These are phyloP conservation scores for Calameuta filiformis DNA, from an alignment of 2,888 invertebrate species.

Conservation along the genomic window DNA sequence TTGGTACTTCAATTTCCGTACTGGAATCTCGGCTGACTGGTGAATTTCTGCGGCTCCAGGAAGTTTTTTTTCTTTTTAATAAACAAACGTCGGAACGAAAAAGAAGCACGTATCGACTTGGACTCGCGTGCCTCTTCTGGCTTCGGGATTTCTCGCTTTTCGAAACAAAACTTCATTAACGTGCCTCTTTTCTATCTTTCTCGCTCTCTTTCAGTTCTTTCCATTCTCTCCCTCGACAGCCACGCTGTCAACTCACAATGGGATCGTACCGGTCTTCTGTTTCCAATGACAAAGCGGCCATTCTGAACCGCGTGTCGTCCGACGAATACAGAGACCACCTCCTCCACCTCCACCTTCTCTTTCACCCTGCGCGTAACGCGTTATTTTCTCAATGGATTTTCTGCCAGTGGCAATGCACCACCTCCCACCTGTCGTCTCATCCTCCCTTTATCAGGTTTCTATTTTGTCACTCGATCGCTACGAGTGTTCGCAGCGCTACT, in stretches of 20 bases:
- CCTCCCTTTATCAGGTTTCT: too few relatives aligned
- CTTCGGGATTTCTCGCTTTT: conserved; percentile 35
- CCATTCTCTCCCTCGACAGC: conserved; percentile 20
- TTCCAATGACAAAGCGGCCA: conserved; percentile 27
- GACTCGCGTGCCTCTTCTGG: background rate
- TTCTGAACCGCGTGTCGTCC: conserved; percentile 27
- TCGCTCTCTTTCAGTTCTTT: too few relatives aligned
- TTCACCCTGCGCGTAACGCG: conserved; percentile 1
- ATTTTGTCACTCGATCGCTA: too few relatives aligned
- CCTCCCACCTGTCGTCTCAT: too few relatives aligned
- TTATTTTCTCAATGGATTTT: conserved; percentile 1
- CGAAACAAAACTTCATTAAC: conserved; percentile 52
- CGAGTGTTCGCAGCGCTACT: too few relatives aligned
- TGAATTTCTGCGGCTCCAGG: too few relatives aligned
- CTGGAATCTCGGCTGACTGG: too few relatives aligned
- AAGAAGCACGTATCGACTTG: too few relatives aligned
- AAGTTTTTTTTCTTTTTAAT: too few relatives aligned
- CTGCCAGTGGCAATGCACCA: background rate
- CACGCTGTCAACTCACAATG: conserved; percentile 42
- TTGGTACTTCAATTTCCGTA: too few relatives aligned
- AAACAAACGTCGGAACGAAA: too few relatives aligned
- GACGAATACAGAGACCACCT: conserved; percentile 10
- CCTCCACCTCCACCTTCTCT: too few relatives aligned
- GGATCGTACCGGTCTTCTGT: conserved; percentile 33
- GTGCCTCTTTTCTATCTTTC: conserved; percentile 8